Evolutionary conservation across 2,113 vertebrate species (phyloP), one percentile per base, ranked within the genome.

Genomic region (Paramormyrops kingsleyae): DNA sequence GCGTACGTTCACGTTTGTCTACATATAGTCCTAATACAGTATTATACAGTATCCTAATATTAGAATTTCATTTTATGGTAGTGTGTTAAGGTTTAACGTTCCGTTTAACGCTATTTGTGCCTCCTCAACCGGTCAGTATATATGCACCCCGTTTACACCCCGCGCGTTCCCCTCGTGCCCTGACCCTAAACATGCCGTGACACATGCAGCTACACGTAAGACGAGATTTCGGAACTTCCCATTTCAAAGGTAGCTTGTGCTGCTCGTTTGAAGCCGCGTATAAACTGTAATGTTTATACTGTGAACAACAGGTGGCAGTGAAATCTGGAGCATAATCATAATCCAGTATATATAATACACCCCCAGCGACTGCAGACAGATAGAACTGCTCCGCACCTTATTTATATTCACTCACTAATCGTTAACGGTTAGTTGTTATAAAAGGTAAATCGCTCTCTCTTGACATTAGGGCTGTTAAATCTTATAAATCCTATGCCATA

Each of bases 231-330:
- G 74, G 74, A 19, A 19, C 74, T 80, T 80, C 17, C 74, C 74
- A 21, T 80, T 77, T 17, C 70, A 5, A 66, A 70, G 31, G 62
- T 4, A 17, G 74, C 15, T 39, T 8, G 74, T 47, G 17, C 44
- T 47, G 21, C 1, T 46, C 39, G 15, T 47, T 21, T 19, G 47
- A 44, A 47, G 7, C 44, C 39, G 9, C 24, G n/a, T 27, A 24
- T 19, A 84, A 84, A 47, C 19, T n/a, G 74, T 42, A 19, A 42
- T 84, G 19, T 47, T 84, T 84, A 84, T 47, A 46, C 17, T 24
- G 39, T 84, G 83, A n/a, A 84, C 83, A 84, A 84, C 83, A 84
- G 83, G 83, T 84, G 83, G 83, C 44, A 24, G 39, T 10, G 39
- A 84, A 84, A 80, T 15, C 35, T 42, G 35, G 74, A 42, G 35